Conservation (phyloP, 2,113 vertebrate genomes). For the Sylvietta virens region DNA sequence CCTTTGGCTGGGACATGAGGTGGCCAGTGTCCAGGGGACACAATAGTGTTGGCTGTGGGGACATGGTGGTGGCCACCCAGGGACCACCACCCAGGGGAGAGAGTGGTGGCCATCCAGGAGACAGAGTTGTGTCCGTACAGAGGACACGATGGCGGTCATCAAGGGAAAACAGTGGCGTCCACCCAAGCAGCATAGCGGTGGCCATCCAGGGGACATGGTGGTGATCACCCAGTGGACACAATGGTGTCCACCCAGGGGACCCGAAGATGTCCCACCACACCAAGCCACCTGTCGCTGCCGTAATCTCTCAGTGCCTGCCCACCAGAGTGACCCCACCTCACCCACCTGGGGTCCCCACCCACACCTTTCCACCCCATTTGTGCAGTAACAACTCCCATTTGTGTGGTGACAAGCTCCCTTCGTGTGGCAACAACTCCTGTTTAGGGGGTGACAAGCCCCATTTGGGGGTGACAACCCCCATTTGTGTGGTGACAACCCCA, state of each 20-base stretch:
- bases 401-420: not conserved
- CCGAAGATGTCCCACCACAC: fast-evolving
- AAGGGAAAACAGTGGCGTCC: not conserved
- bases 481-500: fast-evolving
- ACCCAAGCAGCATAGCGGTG: too few species aligned
- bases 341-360: not conserved
- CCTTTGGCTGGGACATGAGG: not conserved
- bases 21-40: not conserved
- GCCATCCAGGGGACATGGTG: not conserved
- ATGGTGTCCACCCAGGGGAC: not conserved
- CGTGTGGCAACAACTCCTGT: not conserved
- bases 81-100: not conserved
- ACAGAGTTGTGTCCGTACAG: too few species aligned
- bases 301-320: not conserved
- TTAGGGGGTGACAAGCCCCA: not conserved
- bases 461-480: not conserved
- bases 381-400: not conserved
- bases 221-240: not conserved
- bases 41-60: too few species aligned
- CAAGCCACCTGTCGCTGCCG: fast-evolving
- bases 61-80: not conserved
- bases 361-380: not conserved
- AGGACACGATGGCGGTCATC: not conserved
- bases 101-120: too few species aligned
- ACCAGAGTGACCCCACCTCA: not conserved